A percentile compares a stretch with the other conserved stretches of the same genome.
Conservation (phyloP, 2,797 vertebrate species). For the Ciconia nigra region DNA sequence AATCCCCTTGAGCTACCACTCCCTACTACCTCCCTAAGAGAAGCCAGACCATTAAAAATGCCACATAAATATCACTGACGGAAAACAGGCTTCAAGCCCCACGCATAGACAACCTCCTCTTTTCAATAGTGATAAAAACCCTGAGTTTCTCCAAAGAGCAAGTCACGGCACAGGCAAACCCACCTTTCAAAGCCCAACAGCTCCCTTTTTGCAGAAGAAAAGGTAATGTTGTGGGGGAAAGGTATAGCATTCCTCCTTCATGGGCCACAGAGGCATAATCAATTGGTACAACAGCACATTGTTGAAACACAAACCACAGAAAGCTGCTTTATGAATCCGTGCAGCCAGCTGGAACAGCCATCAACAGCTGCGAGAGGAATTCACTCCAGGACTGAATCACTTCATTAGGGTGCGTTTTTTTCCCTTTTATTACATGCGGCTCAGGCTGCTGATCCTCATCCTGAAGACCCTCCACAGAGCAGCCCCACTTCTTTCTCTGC, state of each 20-base stretch:
- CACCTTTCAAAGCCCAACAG: neutral
- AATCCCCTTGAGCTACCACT: conserved; percentile 1
- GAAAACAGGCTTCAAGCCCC: conserved; percentile 14
- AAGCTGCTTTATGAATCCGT: conserved; percentile 37
- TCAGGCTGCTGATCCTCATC: neutral
- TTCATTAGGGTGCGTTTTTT: neutral
- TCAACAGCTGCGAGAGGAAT: conserved; percentile 36
- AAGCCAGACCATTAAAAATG: conserved; percentile 7
- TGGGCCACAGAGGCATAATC: conserved; percentile 43
- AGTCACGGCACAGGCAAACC: neutral
- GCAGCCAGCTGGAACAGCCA: conserved; percentile 55
- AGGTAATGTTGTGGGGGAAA: conserved; percentile 1
- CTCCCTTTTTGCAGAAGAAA: neutral
- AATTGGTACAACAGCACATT: conserved; percentile 26
- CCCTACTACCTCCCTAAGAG: neutral
- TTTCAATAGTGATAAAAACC: neutral
- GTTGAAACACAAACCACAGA: conserved; percentile 36
- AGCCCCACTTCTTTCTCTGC: neutral
- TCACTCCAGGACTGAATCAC: conserved; percentile 25
- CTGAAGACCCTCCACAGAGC: neutral
- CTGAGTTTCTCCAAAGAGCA: neutral
- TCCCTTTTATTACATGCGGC: neutral
- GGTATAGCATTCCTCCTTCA: neutral
- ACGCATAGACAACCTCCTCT: neutral
- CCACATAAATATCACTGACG: conserved; percentile 41